phyloP scores from a whole-genome alignment of 1,140 invertebrate species.

The Plectrocnemia conspersa region DNA sequence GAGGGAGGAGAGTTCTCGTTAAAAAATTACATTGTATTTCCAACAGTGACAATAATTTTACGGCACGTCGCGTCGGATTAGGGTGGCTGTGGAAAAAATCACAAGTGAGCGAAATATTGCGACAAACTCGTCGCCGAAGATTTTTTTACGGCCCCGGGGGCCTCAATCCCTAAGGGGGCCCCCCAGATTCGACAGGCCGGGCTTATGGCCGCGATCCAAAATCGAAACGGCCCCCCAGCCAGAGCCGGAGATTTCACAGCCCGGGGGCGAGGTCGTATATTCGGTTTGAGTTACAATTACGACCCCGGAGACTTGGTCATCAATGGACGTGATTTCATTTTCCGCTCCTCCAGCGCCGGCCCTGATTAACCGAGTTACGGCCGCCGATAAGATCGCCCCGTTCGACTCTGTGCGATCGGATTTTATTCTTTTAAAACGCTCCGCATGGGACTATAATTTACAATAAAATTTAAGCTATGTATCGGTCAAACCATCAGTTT shows the following conservation, averaged over 20 bases:
- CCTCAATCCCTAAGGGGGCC: neutral
- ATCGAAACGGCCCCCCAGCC: neutral
- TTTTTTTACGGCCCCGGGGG: neutral
- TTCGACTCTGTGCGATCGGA: no score
- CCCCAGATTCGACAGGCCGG: neutral
- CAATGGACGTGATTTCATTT: no score
- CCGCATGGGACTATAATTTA: no score
- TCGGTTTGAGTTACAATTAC: neutral
- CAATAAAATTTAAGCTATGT: no score
- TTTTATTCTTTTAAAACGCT: no score
- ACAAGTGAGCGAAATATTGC: slow-evolving; percentile 3
- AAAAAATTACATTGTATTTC: slow-evolving; percentile 10
- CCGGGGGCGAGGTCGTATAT: no score
- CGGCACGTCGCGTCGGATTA: slow-evolving; percentile 6
- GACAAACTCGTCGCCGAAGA: neutral
- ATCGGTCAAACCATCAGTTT: no score
- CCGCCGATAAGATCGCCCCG: neutral
- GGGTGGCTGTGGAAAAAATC: neutral
- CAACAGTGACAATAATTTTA: slow-evolving; percentile 4
- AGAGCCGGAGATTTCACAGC: neutral
- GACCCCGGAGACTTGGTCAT: neutral
- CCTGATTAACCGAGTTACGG: neutral
- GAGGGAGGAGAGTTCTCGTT: slow-evolving; percentile 7
- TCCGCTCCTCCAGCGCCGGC: neutral
- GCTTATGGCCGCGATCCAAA: neutral